Conservation (phyloP, 2,797 vertebrate species). For the Myoxocephalus aenaeus region DNA sequence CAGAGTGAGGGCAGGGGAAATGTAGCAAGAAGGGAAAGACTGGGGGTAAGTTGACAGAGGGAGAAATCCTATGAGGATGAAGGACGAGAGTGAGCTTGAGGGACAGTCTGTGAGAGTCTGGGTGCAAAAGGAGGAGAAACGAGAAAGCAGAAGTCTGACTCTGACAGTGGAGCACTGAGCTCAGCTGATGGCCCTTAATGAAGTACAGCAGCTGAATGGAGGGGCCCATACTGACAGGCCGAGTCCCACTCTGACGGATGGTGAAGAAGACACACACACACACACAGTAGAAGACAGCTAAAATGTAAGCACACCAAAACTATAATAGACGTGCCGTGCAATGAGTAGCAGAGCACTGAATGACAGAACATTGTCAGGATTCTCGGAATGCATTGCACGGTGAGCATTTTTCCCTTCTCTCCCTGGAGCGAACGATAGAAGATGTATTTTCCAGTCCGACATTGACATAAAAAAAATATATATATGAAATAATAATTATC, state of each 20-base stretch:
- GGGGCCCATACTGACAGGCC: slow-evolving; percentile 70
- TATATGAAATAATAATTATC: neutral
- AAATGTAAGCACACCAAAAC: slow-evolving; percentile 54
- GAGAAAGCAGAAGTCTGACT: slow-evolving; percentile 65
- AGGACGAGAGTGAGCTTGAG: slow-evolving; percentile 55
- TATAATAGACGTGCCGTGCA: slow-evolving; percentile 41
- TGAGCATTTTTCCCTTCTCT: neutral
- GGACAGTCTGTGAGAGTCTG: slow-evolving; percentile 36
- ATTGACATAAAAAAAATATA: neutral
- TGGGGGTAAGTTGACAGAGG: slow-evolving; percentile 57
- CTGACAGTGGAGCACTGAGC: slow-evolving; percentile 73
- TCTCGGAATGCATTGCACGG: slow-evolving; percentile 27
- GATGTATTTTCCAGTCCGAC: neutral
- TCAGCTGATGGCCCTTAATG: slow-evolving; percentile 78
- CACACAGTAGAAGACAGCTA: slow-evolving; percentile 47
- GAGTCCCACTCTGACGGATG: slow-evolving; percentile 62
- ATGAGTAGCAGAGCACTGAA: slow-evolving; percentile 37
- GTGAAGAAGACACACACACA: slow-evolving; percentile 43
- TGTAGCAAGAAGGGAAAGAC: slow-evolving; percentile 22
- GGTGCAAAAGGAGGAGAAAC: slow-evolving; percentile 29
- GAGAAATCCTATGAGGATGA: slow-evolving; percentile 59
- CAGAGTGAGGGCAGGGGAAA: slow-evolving; percentile 17
- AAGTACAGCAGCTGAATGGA: slow-evolving; percentile 77
- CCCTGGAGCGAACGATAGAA: neutral
- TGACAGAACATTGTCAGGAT: slow-evolving; percentile 45